A percentile compares a stretch with the other conserved stretches of the same genome.
phyloP scores from a whole-genome alignment of 2,113 vertebrate genomes.

The Turdus rufiventris region DNA sequence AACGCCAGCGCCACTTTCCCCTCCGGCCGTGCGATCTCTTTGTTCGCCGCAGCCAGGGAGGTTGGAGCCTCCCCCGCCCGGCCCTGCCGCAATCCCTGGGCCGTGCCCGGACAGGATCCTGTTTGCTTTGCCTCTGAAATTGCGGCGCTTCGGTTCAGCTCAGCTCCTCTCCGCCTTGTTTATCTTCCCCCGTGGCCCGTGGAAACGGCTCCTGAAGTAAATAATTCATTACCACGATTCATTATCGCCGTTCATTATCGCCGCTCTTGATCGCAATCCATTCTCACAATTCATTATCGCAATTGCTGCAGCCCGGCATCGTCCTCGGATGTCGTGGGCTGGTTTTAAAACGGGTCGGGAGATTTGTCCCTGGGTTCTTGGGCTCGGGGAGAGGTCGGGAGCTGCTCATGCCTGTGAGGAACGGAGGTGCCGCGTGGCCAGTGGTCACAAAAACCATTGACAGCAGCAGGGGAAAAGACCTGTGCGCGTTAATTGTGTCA shows the following conservation, averaged over 20 bases:
- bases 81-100: not conserved
- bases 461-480: accelerated
- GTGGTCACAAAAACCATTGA: not conserved
- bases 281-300: not conserved
- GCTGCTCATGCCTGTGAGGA: not conserved
- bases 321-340: accelerated
- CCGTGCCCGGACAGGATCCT: constrained; percentile 45
- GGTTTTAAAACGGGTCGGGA: accelerated
- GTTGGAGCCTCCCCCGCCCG: not conserved
- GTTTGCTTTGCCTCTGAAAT: constrained; percentile 9
- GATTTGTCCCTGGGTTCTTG: accelerated
- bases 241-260: not conserved
- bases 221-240: not conserved
- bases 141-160: not conserved
- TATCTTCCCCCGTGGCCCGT: not conserved
- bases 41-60: not conserved
- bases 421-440: accelerated
- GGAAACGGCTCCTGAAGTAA: not conserved
- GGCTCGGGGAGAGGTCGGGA: not conserved
- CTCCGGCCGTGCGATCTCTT: not conserved
- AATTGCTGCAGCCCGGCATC: not conserved
- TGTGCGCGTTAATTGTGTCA: accelerated
- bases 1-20: not conserved
- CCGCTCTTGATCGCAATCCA: accelerated
- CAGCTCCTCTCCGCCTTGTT: constrained; percentile 11